Base-by-base conservation (phyloP, 2,797 vertebrate species). In the Pangasius djambal region DNA sequence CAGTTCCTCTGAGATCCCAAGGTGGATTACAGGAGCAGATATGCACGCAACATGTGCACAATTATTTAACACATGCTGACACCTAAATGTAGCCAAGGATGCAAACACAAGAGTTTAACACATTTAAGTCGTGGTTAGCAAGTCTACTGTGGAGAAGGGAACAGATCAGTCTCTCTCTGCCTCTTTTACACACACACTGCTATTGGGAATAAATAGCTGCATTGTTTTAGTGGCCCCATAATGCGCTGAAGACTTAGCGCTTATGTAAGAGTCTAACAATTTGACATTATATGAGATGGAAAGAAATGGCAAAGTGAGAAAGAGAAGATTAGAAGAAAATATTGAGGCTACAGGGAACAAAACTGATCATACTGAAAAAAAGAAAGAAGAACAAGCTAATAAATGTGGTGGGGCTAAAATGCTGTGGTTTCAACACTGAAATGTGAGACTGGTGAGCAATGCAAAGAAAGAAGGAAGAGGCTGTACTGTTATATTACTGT, bases 201-300 rank as follows among this genome's bases (percentile, higher is more conserved):
- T 87, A 87, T 31, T 65, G 74, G 85, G 44, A 89, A 94, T 93
- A 93, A 94, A 94, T 94, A 83, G 89, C 40, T 37, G 84, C 90
- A 94, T 93, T 94, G 94, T 95, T 2, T 89, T 85, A 74, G 88
- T 89, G 85, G 85, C 87, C 89, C 86, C 34, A 90, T 91, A 69
- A 91, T 70, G 89, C 83, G 83, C 87, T 85, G 81, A 85, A 82
- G 89, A 93, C 86, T 87, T 85, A 86, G 88, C 77, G 92, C 91
- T 83, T 88, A 92, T 89, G 87, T 57, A 86, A 90, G 89, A 89
- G 88, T 78, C 87, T 75, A 75, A 88, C 84, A 59, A 57, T 65
- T 48, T 88, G 78, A 78, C 75, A 86, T 91, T 91, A 92, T 74
- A 90, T 86, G 82, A 87, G 59, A 59, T 65, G 37, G 8, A 18